A percentile compares a stretch with the other conserved stretches of the same genome.
Conservation (phyloP, 2,113 vertebrate species). For the Heloderma charlesbogerti region DNA sequence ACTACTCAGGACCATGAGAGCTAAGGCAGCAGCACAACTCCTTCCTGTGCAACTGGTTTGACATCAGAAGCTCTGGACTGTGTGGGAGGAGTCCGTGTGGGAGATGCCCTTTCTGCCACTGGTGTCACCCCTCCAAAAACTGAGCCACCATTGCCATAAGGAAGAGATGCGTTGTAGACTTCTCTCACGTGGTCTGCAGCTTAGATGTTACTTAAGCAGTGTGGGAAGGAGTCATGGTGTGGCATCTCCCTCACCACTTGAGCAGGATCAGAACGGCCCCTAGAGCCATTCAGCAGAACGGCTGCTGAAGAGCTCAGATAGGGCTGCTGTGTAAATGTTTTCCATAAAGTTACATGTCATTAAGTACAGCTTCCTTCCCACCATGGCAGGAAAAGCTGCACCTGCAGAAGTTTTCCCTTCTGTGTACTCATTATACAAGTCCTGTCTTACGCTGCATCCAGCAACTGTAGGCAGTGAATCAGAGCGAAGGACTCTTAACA, state of each 20-base stretch:
- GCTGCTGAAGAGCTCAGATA: neutral
- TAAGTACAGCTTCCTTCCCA: neutral
- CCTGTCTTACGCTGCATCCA: neutral
- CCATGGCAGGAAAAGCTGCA: neutral
- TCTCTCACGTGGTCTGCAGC: neutral
- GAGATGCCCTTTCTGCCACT: neutral
- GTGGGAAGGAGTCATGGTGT: no score
- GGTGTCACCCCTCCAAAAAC: neutral
- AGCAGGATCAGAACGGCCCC: neutral
- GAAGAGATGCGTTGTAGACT: neutral
- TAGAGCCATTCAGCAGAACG: no score
- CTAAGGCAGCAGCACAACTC: neutral
- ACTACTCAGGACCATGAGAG: neutral
- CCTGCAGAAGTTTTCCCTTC: neutral
- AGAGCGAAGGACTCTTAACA: neutral
- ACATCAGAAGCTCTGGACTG: no score
- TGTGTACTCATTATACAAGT: neutral
- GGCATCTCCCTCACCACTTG: neutral
- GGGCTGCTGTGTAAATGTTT: neutral
- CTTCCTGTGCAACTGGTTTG: neutral
- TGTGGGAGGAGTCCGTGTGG: neutral
- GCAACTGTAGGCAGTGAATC: neutral
- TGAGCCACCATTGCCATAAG: no score
- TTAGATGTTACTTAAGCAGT: no score
- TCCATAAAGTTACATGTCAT: neutral